Base-by-base conservation (phyloP, 2,113 vertebrate species). In the Hypomesus transpacificus region DNA sequence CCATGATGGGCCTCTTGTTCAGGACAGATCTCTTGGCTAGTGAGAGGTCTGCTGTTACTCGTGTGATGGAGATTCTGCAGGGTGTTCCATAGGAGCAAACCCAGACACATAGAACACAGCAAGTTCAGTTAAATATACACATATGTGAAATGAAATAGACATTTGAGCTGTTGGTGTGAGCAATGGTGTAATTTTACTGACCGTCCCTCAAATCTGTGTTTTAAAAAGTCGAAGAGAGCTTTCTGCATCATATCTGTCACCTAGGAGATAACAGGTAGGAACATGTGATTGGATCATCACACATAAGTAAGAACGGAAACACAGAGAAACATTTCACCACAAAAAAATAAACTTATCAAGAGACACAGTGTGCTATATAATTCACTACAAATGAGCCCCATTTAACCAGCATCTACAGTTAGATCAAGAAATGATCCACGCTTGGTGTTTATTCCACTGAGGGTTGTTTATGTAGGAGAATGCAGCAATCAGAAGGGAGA, bases 241-340 rank as follows among this genome's bases (percentile, higher is more conserved):
- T 98, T 98, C 94, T 98, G 96, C 96, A 98, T 98, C 96, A 98
- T 98, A 81, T 98, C 96, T 3, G 96, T 98, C 84, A 97, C 96
- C 96, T 98, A 72, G 4, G 26, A 2, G 31, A 4, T 53, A 22
- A 69, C 18, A 68, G 22, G 34, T 26, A 28, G 26, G 34, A 73
- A 5, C 14, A 56, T 11, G 7, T 4, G 39, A 39, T 9, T 9
- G 39, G 11, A 39, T 39, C 57, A 59, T 21, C 16, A 59, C 22
- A 59, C 57, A 58, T 17, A 11, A 18, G 56, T 21, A 4, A 58
- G n/a, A 21, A 58, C 56, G 2, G 56, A 20, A 5, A 58, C 9
- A 7, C 39, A 46, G 39, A 46, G 39, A 46, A 46, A 18, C 24
- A 28, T 51, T 68, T 52, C 21, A 39, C 17, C 14, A 39, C 17